phyloP scores from a whole-genome alignment of 2,888 invertebrate genomes.

The Euclidia mi region DNA sequence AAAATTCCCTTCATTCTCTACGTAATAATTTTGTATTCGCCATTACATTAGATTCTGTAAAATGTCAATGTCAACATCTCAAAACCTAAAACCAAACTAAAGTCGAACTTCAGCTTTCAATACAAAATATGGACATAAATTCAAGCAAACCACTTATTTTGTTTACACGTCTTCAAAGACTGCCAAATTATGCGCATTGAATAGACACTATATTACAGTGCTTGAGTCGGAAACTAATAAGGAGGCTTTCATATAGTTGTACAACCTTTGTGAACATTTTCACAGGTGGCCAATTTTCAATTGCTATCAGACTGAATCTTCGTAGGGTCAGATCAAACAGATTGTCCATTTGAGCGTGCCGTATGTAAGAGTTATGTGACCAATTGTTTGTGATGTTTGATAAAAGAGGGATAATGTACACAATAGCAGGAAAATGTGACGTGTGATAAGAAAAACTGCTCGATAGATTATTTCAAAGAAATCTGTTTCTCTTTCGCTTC shows the following conservation, averaged over 20 bases:
- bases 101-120: too few species aligned
- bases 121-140: too few species aligned
- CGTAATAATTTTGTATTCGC: too few species aligned
- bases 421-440: too few species aligned
- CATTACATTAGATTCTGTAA: too few species aligned
- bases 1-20: too few species aligned
- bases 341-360: conserved; percentile 24
- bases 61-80: too few species aligned
- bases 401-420: not conserved
- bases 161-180: conserved; percentile 7
- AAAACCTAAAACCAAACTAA: too few species aligned
- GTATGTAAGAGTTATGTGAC: conserved; percentile 5
- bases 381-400: conserved; percentile 7
- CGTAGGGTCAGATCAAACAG: conserved; percentile 27
- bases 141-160: not conserved
- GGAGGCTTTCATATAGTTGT: not conserved
- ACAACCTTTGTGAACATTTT: conserved; percentile 24
- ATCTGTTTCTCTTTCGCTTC: too few species aligned
- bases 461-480: too few species aligned
- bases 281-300: conserved; percentile 40
- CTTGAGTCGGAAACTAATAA: conserved; percentile 16
- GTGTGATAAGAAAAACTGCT: too few species aligned
- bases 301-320: conserved; percentile 28
- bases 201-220: not conserved
- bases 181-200: not conserved